A percentile compares a stretch with the other conserved stretches of the same genome.
These are phyloP conservation scores for Mirza zaza DNA, from an alignment of 2,113 vertebrate species.

Conservation along the genomic window DNA sequence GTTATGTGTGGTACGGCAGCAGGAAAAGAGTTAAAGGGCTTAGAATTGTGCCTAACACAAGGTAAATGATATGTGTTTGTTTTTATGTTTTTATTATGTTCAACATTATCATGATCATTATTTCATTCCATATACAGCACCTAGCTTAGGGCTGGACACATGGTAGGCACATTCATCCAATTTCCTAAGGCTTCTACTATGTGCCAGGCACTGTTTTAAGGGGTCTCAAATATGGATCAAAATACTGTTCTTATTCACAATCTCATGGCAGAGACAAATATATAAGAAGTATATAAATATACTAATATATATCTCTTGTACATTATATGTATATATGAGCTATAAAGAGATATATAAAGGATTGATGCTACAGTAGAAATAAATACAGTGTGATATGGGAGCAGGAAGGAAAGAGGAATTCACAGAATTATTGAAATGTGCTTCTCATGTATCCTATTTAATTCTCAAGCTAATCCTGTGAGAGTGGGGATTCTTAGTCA, in stretches of 20 bases:
- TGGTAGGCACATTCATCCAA: background rate
- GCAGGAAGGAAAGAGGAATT: constrained; percentile 24
- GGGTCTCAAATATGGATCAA: background rate
- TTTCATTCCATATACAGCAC: background rate
- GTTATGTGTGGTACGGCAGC: background rate
- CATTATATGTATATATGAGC: background rate
- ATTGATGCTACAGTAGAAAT: background rate
- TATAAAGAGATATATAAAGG: background rate
- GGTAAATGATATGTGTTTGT: background rate
- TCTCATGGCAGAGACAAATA: background rate
- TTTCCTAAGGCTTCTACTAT: background rate
- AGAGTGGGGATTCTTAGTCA: background rate
- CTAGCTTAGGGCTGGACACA: background rate
- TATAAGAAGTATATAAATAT: background rate
- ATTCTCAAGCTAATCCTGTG: background rate
- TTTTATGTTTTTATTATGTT: constrained; percentile 19
- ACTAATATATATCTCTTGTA: background rate
- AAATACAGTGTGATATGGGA: background rate
- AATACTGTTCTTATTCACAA: background rate
- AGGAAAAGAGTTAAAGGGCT: background rate
- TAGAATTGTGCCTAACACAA: background rate
- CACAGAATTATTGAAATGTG: background rate
- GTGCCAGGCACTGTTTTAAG: background rate
- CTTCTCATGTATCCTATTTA: background rate
- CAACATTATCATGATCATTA: background rate